A percentile compares a stretch with the other conserved stretches of the same genome.
Conservation (phyloP, 2,888 invertebrate species). For the Drosophila paranaensis region DNA sequence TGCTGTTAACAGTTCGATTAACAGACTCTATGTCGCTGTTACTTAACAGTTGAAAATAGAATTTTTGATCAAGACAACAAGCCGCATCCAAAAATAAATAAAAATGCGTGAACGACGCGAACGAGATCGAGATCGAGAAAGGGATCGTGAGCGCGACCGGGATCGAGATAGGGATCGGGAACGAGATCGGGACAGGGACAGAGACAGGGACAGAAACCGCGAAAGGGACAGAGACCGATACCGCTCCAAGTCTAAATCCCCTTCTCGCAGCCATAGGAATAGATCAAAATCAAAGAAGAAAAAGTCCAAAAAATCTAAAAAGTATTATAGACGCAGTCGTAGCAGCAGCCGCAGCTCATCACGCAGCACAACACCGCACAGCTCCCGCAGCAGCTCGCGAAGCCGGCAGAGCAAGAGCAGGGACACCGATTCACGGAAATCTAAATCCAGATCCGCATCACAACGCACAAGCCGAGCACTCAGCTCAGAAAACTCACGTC, state of each 20-base stretch:
- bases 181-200: conserved; percentile 47
- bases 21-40: neutral
- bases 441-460: conserved; percentile 65
- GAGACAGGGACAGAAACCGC: conserved; percentile 58
- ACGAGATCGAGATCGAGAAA: conserved; percentile 55
- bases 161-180: conserved; percentile 61
- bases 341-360: conserved; percentile 76
- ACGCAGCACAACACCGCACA: conserved; percentile 48
- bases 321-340: conserved; percentile 73
- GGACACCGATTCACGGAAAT: conserved; percentile 64
- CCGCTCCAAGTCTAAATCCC: conserved; percentile 71
- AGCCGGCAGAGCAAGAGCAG: conserved; percentile 70
- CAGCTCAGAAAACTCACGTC: conserved; percentile 71
- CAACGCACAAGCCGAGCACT: conserved; percentile 62
- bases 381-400: conserved; percentile 61
- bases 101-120: conserved; percentile 66
- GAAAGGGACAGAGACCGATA: conserved; percentile 68
- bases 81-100: conserved; percentile 1
- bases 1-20: neutral
- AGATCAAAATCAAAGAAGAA: conserved; percentile 79
- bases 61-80: neutral
- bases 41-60: conserved; percentile 1
- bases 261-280: conserved; percentile 47
- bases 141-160: conserved; percentile 45
- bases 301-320: conserved; percentile 79